Conservation (phyloP, 2,888 invertebrate species). For the Hesperia comma region DNA sequence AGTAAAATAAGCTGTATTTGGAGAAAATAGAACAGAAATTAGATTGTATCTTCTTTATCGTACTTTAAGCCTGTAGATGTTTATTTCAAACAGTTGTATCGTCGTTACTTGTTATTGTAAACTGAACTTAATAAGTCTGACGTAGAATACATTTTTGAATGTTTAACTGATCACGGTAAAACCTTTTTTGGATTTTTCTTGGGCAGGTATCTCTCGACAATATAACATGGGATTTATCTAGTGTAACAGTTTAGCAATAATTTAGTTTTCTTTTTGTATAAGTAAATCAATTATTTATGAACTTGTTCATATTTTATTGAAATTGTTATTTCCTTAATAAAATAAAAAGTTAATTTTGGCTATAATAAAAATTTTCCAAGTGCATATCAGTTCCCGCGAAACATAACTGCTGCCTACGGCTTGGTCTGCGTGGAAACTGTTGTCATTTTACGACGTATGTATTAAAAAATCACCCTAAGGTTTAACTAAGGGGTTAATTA, state of each 20-base stretch:
- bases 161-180: not conserved
- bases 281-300: not conserved
- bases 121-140: not conserved
- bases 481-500: too few relatives aligned
- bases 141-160: not conserved
- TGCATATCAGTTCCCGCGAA: too few relatives aligned
- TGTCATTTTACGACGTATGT: too few relatives aligned
- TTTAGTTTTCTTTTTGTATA: not conserved
- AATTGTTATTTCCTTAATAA: not conserved
- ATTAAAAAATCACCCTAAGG: too few relatives aligned
- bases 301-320: not conserved
- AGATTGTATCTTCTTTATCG: slow-evolving; percentile 2
- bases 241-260: not conserved
- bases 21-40: slow-evolving; percentile 9
- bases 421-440: too few relatives aligned
- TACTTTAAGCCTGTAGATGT: slow-evolving; percentile 1
- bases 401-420: too few relatives aligned
- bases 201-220: slow-evolving; percentile 1
- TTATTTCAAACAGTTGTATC: not conserved
- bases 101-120: not conserved
- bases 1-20: slow-evolving; percentile 3
- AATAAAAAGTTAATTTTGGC: not conserved
- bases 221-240: slow-evolving; percentile 5
- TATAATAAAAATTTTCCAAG: not conserved
- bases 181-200: not conserved